Evolutionary conservation across 2,113 vertebrate genomes (phyloP), one percentile per base, ranked within the genome.

Genomic region (Xiphorhynchus elegans): DNA sequence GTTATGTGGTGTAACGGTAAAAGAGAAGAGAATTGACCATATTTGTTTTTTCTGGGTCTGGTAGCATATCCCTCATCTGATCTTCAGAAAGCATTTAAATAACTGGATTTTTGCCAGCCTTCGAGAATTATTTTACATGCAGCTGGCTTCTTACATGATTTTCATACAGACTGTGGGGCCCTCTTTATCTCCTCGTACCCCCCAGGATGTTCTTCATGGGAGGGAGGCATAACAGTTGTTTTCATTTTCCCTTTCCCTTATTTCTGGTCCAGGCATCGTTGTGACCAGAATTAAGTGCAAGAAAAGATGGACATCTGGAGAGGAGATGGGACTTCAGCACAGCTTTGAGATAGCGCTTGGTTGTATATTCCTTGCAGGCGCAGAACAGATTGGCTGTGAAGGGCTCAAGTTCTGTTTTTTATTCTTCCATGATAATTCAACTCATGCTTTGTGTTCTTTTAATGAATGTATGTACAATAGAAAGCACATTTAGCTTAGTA

Each of bases 241-340:
- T 96, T 68, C 72, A 46, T 94, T 89, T 89, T 94, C 68, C 66
- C 80, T 91, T 95, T 96, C 70, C 72, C 47, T 86, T 35, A 69
- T 72, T 92, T 72, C 80, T 87, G 83, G 56, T 90, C 59, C 46
- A 60, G 59, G 59, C 89, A 89, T 59, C 80, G 62, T 37, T 84
- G 69, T 84, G 92, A 87, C 63, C 80, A 89, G 86, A 97, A 97
- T 95, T 67, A 95, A 93, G 93, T 95, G 94, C 82, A 66, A 94
- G 87, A 46, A 81, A 95, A 90, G 72, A 72, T 70, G 75, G 94
- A 93, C 93, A 96, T 97, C 96, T 97, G 97, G 92, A 91, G 83
- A 74, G 59, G 84, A 89, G 93, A 68, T 92, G 94, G 73, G 76
- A 33, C 58, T 84, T 50, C 17, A 55, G 80, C 58, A n/a, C 58